A percentile compares a stretch with the other conserved stretches of the same genome.
Conservation (phyloP, 1,140 invertebrate genomes). For the Brachionus sp. region DNA sequence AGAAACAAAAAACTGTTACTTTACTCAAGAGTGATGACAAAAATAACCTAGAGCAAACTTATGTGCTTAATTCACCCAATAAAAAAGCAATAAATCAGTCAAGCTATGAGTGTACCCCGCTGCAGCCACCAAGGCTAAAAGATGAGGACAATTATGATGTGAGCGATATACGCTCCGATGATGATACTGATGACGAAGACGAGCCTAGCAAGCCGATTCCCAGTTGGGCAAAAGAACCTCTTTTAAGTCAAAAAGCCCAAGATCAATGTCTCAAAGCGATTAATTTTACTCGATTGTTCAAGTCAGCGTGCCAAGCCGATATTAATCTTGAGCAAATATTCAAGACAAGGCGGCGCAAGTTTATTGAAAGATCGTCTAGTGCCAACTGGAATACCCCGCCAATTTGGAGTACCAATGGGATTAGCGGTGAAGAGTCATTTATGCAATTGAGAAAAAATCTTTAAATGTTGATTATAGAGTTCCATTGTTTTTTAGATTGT, state of each 20-base stretch:
- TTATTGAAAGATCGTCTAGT: constrained; percentile 26
- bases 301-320: background rate
- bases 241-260: constrained; percentile 46
- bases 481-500: background rate
- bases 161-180: constrained; percentile 49
- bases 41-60: background rate
- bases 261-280: constrained; percentile 1
- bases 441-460: constrained; percentile 39
- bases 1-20: constrained; percentile 21
- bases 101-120: constrained; percentile 12
- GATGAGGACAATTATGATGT: constrained; percentile 49
- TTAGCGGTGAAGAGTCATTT: constrained; percentile 35
- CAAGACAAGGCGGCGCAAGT: constrained; percentile 20
- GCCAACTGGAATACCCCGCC: constrained; percentile 31
- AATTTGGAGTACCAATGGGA: constrained; percentile 15
- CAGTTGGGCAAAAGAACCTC: constrained; percentile 49
- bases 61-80: background rate
- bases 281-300: constrained; percentile 38
- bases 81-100: background rate
- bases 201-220: constrained; percentile 49
- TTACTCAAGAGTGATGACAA: background rate
- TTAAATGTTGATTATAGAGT: background rate
- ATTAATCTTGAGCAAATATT: constrained; percentile 29
- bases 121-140: constrained; percentile 9
- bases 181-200: constrained; percentile 49